Percentiles rank a stretch among this genome's conserved stretches.
phyloP scores from a whole-genome alignment of 2,113 vertebrate species.

The Chaenocephalus aceratus region DNA sequence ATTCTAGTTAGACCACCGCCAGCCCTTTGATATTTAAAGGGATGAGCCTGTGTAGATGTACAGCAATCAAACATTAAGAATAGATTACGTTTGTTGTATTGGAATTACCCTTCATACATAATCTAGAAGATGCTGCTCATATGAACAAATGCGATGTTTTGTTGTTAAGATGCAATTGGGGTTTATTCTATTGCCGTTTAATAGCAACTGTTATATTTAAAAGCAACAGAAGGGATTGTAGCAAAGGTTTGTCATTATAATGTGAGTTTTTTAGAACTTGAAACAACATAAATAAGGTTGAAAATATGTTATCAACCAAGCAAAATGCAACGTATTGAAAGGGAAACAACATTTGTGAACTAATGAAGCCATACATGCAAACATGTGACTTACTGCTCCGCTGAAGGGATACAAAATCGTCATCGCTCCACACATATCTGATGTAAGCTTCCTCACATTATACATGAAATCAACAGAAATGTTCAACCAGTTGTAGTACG shows the following conservation, averaged over 20 bases:
- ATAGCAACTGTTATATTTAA: background rate
- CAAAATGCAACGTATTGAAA: no score
- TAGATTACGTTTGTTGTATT: background rate
- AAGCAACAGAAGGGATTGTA: background rate
- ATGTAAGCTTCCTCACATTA: no score
- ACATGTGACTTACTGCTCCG: no score
- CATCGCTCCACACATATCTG: no score
- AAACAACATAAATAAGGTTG: no score
- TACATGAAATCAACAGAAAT: no score
- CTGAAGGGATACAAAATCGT: no score
- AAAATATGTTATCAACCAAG: no score
- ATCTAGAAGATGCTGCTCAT: background rate
- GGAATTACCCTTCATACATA: background rate
- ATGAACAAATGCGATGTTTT: background rate
- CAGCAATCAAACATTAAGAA: background rate
- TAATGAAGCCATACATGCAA: no score
- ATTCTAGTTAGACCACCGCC: background rate
- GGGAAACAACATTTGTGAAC: no score
- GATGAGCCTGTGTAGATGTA: background rate
- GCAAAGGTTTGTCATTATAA: background rate
- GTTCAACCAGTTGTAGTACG: no score
- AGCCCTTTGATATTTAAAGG: background rate
- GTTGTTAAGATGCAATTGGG: background rate
- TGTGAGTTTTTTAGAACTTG: background rate
- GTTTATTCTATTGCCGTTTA: background rate